phyloP scores from a whole-genome alignment of 2,113 vertebrate species.

The Tychaedon coryphoeus region DNA sequence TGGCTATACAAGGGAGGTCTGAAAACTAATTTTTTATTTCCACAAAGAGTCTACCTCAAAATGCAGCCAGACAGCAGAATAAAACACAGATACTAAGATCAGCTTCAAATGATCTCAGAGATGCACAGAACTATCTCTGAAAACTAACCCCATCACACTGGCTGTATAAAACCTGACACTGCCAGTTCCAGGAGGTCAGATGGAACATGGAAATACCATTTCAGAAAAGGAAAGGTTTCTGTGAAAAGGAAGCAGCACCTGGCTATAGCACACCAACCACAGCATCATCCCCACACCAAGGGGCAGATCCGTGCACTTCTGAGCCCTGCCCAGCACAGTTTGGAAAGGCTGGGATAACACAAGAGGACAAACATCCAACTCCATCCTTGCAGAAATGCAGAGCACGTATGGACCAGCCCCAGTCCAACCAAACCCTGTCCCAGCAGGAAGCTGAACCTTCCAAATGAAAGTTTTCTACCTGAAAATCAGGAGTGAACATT shows the following conservation, averaged over 20 bases:
- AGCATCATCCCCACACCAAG: not conserved
- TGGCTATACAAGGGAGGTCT: not conserved
- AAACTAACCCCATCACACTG: not conserved
- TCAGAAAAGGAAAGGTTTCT: not conserved
- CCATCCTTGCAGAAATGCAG: not conserved
- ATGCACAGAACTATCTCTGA: not conserved
- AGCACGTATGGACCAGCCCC: fast-evolving
- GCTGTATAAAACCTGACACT: not conserved
- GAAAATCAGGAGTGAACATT: not conserved
- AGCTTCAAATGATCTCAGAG: not conserved
- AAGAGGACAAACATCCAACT: not conserved
- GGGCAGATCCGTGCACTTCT: fast-evolving
- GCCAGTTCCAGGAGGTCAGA: not conserved
- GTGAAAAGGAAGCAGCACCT: not conserved
- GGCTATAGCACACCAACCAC: not conserved
- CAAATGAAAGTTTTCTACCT: not conserved
- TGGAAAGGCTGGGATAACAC: not conserved
- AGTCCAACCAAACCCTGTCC: fast-evolving
- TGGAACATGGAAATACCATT: not conserved
- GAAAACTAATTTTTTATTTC: not conserved
- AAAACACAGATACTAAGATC: not conserved
- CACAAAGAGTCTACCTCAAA: not conserved
- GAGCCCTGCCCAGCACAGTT: not conserved
- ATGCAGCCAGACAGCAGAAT: not conserved
- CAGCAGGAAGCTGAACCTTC: not conserved